Base-by-base conservation (phyloP, 2,888 invertebrate genomes). In the Glaucopsyche alexis region DNA sequence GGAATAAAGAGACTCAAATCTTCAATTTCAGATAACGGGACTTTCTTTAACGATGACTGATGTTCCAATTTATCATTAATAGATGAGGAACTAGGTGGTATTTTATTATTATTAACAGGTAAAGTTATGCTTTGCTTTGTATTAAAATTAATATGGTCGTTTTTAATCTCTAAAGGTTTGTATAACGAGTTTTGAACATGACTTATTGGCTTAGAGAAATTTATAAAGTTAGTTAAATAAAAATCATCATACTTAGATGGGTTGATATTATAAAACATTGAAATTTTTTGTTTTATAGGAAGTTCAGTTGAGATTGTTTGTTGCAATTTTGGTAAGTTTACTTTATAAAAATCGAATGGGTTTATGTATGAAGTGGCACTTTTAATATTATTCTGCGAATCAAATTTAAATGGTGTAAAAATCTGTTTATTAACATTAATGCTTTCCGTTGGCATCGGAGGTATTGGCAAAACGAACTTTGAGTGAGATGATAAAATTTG, bases 1-100 rank as follows among this genome's bases (percentile, higher is more conserved):
- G 90, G 89, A 70, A 81, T 73, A 74, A 90, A 89, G 72, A 81
- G 85, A 75, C 83, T 81, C 29, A 83, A 78, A 73, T 83, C 81
- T 16, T 85, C 81, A 50, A 82, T 47, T 77, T 84, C 79, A 42
- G 84, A 82, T 11, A 82, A 75, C 6, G 85, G 81, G 16, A 83
- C 72, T 79, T 85, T 87, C 71, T 76, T 80, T 7, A 83, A 76
- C 38, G 72, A 80, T 19, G 76, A 72, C 71, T 81, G 77, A 73
- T 81, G 80, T 14, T 78, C 73, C 47, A 78, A 76, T 42, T 73
- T 72, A 71, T 82, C 81, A n/a, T 79, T 78, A 64, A 78, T 73
- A 49, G 76, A 76, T 16, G 77, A 72, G 16, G 77, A 71, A 55
- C 77, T 79, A 40, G 73, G 38, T 74, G 78, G 74, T 3, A 76